Percentiles rank a stretch among this genome's conserved stretches.
phyloP scores from a whole-genome alignment of 2,113 vertebrate genomes.

The Paralichthys olivaceus region DNA sequence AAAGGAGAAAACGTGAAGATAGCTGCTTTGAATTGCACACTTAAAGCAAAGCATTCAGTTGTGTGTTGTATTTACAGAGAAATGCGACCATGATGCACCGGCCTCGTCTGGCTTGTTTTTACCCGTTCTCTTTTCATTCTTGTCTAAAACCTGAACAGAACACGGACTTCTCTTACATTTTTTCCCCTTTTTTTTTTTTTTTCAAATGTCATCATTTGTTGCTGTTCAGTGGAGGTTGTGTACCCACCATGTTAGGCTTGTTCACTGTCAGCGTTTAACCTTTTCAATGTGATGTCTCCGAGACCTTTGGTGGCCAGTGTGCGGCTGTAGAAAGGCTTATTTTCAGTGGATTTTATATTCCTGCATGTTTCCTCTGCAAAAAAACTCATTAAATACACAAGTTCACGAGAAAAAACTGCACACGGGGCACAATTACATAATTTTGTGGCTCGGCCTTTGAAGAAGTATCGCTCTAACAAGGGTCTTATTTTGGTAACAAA shows the following conservation, averaged over 20 bases:
- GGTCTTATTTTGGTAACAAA: slow-evolving; percentile 58
- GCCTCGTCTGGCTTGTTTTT: slow-evolving; percentile 29
- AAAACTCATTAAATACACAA: slow-evolving; percentile 35
- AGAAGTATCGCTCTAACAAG: slow-evolving; percentile 38
- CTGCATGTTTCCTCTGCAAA: slow-evolving; percentile 12
- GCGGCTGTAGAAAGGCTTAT: slow-evolving; percentile 42
- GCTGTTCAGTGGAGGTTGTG: slow-evolving; percentile 69
- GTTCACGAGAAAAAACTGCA: background rate
- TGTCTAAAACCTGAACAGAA: slow-evolving; percentile 19
- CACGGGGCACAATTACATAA: slow-evolving; percentile 40
- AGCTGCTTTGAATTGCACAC: slow-evolving; percentile 47
- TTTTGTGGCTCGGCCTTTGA: slow-evolving; percentile 13
- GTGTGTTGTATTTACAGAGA: slow-evolving; percentile 32
- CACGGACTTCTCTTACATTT: slow-evolving; percentile 15
- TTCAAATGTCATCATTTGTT: slow-evolving; percentile 75
- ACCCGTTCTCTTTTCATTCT: slow-evolving; percentile 28
- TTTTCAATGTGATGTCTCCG: slow-evolving; percentile 76
- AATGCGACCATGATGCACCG: slow-evolving; percentile 26
- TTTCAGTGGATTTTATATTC: slow-evolving; percentile 51
- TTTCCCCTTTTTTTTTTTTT: background rate
- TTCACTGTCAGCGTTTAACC: slow-evolving; percentile 80
- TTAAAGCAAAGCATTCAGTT: slow-evolving; percentile 26
- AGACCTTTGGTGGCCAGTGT: slow-evolving; percentile 71
- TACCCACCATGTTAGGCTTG: slow-evolving; percentile 73
- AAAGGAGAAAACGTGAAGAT: slow-evolving; percentile 34